Evolutionary conservation across 2,888 invertebrate species (phyloP).

Genomic region (Xanthia togata): DNA sequence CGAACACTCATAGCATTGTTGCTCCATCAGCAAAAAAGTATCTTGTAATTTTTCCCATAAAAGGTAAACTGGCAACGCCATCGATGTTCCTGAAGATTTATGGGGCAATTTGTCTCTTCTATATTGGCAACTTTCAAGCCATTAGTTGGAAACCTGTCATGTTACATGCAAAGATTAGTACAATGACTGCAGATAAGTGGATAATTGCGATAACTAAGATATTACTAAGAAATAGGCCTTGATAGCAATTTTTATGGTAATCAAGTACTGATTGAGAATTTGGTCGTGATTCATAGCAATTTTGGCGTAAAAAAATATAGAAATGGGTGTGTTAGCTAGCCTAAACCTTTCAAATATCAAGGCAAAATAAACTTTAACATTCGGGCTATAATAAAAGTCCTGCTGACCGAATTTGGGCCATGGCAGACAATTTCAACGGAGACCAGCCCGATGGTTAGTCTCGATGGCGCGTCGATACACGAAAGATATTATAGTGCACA

Average conservation of each 20-base stretch:
- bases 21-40: constrained; percentile 21
- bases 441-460: background rate
- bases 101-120: constrained; percentile 60
- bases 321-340: background rate
- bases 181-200: constrained; percentile 23
- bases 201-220: constrained; percentile 23
- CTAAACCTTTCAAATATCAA: constrained; percentile 5
- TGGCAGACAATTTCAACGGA: background rate
- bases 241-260: constrained; percentile 10
- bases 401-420: background rate
- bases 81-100: constrained; percentile 62
- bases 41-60: constrained; percentile 41
- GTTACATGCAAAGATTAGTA: constrained; percentile 31
- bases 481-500: background rate
- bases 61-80: constrained; percentile 38
- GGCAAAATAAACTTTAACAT: background rate
- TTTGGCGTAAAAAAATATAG: background rate
- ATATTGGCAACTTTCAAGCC: constrained; percentile 61
- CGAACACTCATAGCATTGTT: constrained; percentile 11
- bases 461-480: background rate
- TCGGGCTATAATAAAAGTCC: background rate
- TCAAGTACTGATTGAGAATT: constrained; percentile 7
- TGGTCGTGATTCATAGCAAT: background rate
- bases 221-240: constrained; percentile 18
- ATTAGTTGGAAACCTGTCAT: constrained; percentile 48